Evolutionary conservation across 2,113 vertebrate species (phyloP), one percentile per base, ranked within the genome.

Genomic region (Rhynchopsitta pachyrhyncha): DNA sequence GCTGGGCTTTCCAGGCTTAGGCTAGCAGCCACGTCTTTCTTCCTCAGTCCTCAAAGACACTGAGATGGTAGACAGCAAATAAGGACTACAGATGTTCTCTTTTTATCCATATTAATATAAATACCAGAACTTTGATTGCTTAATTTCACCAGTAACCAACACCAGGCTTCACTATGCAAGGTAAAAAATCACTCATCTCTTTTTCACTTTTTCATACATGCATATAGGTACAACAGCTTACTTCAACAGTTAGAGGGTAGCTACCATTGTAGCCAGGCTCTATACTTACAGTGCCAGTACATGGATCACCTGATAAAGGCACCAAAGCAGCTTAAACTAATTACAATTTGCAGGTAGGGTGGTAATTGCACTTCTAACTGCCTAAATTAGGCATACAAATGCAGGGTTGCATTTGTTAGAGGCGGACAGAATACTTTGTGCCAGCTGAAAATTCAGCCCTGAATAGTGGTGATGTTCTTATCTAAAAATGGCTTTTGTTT

Each of bases 371-470:
- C 41, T 86, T 29, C 52, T 88, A 96, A 92, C 82, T 69, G 37
- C 93, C 81, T 86, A 60, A 94, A 95, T 86, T 78, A 95, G 68
- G 76, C 39, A 75, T 11, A 83, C 82, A 90, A 92, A 88, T 10
- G 80, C 76, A 50, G 13, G 23, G 35, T 3, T 83, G 55, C 22
- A 13, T 52, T 76, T 62, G 55, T 39, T 20, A 12, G 79, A 81
- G 71, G 60, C 53, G 52, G 79, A 74, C 2, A 52, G 71, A 67
- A 29, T 44, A 20, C 47, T 25, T 47, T 6, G 69, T 77, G 90
- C 92, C 90, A 93, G 76, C 69, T 91, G 88, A 92, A 94, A 94
- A 82, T 64, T 55, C 69, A 78, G 82, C 69, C 77, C 80, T 86
- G 42, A 62, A 33, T 13, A 49, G 55, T 6, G 22, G 82, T 33